Base-by-base conservation (phyloP, 2,113 vertebrate species). In the Spizaetus ornatus region DNA sequence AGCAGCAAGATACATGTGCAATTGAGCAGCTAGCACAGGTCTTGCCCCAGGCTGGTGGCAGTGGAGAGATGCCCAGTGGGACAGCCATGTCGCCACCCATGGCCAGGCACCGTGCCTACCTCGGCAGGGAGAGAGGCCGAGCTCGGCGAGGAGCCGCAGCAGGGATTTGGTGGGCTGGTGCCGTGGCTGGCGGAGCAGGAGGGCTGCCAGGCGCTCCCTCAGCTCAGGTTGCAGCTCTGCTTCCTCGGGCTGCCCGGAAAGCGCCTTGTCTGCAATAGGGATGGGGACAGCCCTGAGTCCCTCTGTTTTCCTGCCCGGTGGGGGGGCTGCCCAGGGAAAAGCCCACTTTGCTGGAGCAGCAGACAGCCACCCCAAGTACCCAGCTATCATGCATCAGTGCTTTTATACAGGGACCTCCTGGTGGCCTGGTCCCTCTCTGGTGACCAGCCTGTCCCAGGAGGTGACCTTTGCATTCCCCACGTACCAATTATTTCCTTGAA, bases 401-500 rank as follows among this genome's bases (percentile, higher is more conserved):
- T 82, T 59, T 62, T 23, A 53, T 17, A 6, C 3, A 77, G 53
- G 42, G 58, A 74, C 20, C 36, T 80, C 21, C 47, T 62, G 47
- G 19, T 38, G 47, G 59, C 20, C 65, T 55, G 17, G 31, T 34
- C 55, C 40, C 40, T 59, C 52, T 59, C 53, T 47, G 27, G 18
- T 32, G 34, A 76, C 12, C 69, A 79, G 26, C 32, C 17, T 7
- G 4, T 32, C 20, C 19, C 78, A 38, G 59, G 48, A 45, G 21
- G 17, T 19, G 18, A 74, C 36, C 14, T 77, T 36, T 27, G 21
- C 32, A 9, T 61, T 86, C 18, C 7, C 31, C 88, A 84, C 62
- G 0, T 98, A 98, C 98, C 98, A 0, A 98, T 88, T 38, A 98
- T 98, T 84, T 98, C 98, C 85, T 96, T 97, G 88, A 98, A 98